These are phyloP conservation scores for Tenebrio molitor DNA, from an alignment of 1,140 invertebrate species.

Conservation along the genomic window DNA sequence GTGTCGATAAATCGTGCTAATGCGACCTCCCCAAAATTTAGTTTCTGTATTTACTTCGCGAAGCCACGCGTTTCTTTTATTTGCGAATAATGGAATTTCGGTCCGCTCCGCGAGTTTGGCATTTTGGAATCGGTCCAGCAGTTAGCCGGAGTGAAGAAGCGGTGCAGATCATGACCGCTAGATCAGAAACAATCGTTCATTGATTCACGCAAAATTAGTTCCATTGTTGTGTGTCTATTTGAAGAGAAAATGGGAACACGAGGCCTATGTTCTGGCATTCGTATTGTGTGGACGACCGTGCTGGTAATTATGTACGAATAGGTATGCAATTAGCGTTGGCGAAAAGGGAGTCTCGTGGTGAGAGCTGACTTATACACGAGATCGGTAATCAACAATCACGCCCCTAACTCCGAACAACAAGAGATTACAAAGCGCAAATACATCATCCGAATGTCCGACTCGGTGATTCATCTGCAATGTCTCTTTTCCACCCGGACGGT, in stretches of 20 bases:
- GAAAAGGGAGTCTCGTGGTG: constrained; percentile 9
- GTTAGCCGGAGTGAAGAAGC: not conserved
- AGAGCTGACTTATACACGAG: constrained; percentile 11
- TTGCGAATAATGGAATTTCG: no score
- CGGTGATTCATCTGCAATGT: not conserved
- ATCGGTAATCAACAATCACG: constrained; percentile 1
- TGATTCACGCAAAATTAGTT: constrained; percentile 22
- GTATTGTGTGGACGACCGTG: constrained; percentile 19
- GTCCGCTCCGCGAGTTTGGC: no score
- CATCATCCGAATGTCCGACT: not conserved
- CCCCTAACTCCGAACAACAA: not conserved
- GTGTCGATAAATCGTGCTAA: no score
- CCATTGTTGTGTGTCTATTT: constrained; percentile 25
- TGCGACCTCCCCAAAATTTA: no score
- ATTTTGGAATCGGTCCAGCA: not conserved
- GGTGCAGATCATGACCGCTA: not conserved
- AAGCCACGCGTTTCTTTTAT: no score
- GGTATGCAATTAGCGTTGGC: constrained; percentile 32
- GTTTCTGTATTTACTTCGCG: no score
- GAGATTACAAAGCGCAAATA: constrained; percentile 11
- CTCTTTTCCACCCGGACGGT: not conserved
- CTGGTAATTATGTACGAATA: constrained; percentile 38
- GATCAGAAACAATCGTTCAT: constrained; percentile 23
- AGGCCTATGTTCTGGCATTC: constrained; percentile 2
- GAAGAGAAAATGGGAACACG: constrained; percentile 16